Evolutionary conservation across 64 coral and sea anemone species (phyloP).

Genomic region (Pocillopora verrucosa): DNA sequence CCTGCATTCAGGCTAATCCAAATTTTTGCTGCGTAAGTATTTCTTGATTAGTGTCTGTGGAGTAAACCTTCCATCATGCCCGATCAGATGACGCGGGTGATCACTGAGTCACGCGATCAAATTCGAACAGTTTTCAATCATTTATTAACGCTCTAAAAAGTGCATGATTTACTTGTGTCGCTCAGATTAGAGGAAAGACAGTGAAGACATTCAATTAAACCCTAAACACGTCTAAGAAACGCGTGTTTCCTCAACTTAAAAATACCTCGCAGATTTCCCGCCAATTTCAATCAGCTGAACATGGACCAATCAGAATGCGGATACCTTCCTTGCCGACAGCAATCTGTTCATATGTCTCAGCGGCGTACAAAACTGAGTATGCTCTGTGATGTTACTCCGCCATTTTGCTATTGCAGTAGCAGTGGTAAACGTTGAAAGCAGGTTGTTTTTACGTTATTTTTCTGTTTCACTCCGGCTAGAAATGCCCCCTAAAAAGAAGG

Average conservation of each 20-base stretch:
- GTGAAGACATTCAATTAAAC: too few relatives aligned
- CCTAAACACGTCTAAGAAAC: neutral
- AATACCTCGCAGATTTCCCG: slow-evolving; percentile 18
- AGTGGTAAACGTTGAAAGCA: slow-evolving; percentile 15
- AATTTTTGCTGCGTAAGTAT: too few relatives aligned
- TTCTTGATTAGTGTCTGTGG: too few relatives aligned
- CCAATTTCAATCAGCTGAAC: neutral
- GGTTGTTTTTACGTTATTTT: slow-evolving; percentile 39
- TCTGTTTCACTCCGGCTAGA: slow-evolving; percentile 52
- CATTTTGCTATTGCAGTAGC: slow-evolving; percentile 18
- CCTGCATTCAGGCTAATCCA: too few relatives aligned
- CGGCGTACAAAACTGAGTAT: slow-evolving; percentile 1
- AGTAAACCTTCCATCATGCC: too few relatives aligned
- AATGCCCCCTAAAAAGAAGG: slow-evolving; percentile 99
- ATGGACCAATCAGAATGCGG: neutral
- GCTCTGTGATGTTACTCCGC: slow-evolving; percentile 48
- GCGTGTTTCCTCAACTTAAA: neutral
- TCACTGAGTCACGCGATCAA: too few relatives aligned
- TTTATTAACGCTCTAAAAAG: too few relatives aligned
- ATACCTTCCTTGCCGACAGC: neutral
- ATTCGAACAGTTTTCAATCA: too few relatives aligned
- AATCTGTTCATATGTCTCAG: neutral
- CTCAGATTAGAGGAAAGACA: too few relatives aligned
- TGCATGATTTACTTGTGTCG: too few relatives aligned
- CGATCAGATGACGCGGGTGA: too few relatives aligned